Evolutionary conservation across 2,888 invertebrate genomes (phyloP).

Genomic region (Notodonta dromedarius): DNA sequence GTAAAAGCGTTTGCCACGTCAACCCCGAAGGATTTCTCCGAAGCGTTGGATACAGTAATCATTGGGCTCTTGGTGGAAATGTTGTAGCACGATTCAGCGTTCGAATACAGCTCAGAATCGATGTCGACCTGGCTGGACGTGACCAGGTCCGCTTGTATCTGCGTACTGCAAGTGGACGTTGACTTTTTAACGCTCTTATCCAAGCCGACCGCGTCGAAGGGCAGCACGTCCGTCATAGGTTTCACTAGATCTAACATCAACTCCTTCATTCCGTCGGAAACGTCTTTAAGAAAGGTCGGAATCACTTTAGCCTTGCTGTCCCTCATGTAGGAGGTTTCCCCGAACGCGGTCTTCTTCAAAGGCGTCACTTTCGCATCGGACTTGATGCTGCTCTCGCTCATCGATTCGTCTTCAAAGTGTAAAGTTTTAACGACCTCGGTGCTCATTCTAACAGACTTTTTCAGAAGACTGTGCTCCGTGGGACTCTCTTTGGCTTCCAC

Average conservation of each 20-base stretch:
- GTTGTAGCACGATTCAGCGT: conserved; percentile 36
- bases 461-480: conserved; percentile 16
- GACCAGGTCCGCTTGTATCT: conserved; percentile 65
- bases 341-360: conserved; percentile 62
- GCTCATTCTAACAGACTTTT: conserved; percentile 47
- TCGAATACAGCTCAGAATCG: conserved; percentile 39
- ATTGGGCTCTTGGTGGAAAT: conserved; percentile 19
- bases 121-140: conserved; percentile 72
- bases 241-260: conserved; percentile 73
- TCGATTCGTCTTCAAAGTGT: conserved; percentile 67
- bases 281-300: conserved; percentile 60
- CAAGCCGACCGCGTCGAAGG: conserved; percentile 38
- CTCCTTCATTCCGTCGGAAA: conserved; percentile 64
- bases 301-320: conserved; percentile 63
- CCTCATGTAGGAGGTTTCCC: conserved; percentile 55
- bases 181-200: conserved; percentile 24
- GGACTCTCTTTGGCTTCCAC: conserved; percentile 43
- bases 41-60: conserved; percentile 11
- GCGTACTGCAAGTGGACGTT: conserved; percentile 54
- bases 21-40: conserved; percentile 20
- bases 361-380: conserved; percentile 44
- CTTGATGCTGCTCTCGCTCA: conserved; percentile 41
- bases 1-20: conserved; percentile 6
- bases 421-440: conserved; percentile 69
- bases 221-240: conserved; percentile 57